Conservation (phyloP, 1,140 invertebrate genomes). For the Cotesia typhae region DNA sequence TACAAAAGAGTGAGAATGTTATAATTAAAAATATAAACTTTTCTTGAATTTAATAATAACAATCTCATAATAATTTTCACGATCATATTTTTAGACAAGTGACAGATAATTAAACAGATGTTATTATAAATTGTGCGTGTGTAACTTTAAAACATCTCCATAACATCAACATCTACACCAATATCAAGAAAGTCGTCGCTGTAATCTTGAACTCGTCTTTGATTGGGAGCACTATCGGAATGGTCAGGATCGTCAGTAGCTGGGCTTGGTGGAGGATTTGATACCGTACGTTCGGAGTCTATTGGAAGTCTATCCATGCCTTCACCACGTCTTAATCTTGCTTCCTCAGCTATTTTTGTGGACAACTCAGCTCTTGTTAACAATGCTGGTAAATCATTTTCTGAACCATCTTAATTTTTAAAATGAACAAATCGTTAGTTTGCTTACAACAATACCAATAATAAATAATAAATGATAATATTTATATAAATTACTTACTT, state of each 20-base stretch:
- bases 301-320: slow-evolving; percentile 63
- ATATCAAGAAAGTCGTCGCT: slow-evolving; percentile 76
- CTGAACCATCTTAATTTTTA: slow-evolving; percentile 54
- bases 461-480: slow-evolving; percentile 20
- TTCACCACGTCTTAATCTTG: slow-evolving; percentile 61
- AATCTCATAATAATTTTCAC: no score
- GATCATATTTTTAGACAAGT: no score
- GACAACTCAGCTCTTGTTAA: slow-evolving; percentile 68
- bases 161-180: slow-evolving; percentile 71
- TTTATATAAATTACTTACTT: slow-evolving; percentile 56
- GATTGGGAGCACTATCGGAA: slow-evolving; percentile 66
- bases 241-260: slow-evolving; percentile 78
- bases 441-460: neutral
- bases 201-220: slow-evolving; percentile 67
- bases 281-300: slow-evolving; percentile 68
- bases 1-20: no score
- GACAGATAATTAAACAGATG: no score
- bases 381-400: slow-evolving; percentile 70
- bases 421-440: slow-evolving; percentile 21
- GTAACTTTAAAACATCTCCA: slow-evolving; percentile 75
- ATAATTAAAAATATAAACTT: no score
- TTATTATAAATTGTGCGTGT: slow-evolving; percentile 40
- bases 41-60: no score
- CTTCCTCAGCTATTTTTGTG: slow-evolving; percentile 65
- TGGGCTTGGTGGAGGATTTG: slow-evolving; percentile 81